These are phyloP conservation scores for Cololabis saira DNA, from an alignment of 2,113 vertebrate species.

Conservation along the genomic window DNA sequence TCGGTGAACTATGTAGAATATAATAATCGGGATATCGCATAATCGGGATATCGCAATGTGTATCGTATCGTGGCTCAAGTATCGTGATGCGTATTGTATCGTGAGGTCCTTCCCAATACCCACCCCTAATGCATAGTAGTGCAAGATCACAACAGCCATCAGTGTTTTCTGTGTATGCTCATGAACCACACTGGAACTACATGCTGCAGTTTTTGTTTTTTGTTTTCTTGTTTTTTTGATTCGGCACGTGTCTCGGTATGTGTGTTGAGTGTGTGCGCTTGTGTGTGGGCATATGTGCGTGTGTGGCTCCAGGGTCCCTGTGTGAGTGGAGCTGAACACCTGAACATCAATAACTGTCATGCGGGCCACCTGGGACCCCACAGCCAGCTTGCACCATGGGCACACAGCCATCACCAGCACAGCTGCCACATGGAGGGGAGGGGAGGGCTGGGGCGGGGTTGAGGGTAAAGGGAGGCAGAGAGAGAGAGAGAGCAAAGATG, in stretches of 20 bases:
- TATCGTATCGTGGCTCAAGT: no score
- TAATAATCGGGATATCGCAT: no score
- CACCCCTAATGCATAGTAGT: conserved; percentile 36
- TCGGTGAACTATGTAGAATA: no score
- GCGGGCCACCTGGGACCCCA: conserved; percentile 81
- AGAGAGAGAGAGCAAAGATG: conserved; percentile 22
- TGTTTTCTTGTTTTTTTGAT: not conserved
- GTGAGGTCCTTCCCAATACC: no score
- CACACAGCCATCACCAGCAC: conserved; percentile 81
- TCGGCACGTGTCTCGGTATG: not conserved
- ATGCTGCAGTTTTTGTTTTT: conserved; percentile 8
- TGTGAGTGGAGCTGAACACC: conserved; percentile 79
- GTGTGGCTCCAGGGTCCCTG: conserved; percentile 73
- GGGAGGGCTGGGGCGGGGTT: conserved; percentile 10
- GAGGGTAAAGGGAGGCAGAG: conserved; percentile 22
- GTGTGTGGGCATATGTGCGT: conserved; percentile 34
- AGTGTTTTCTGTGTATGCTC: conserved; percentile 29
- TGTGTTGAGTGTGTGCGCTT: conserved; percentile 13
- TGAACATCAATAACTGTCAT: conserved; percentile 86
- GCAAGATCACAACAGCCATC: conserved; percentile 10
- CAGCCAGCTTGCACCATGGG: conserved; percentile 78
- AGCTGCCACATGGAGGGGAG: conserved; percentile 75
- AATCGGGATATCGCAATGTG: no score
- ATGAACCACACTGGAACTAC: conserved; percentile 15
- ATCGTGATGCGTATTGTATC: no score